Evolutionary conservation across 1,140 invertebrate species (phyloP).

Genomic region (Mya arenaria): DNA sequence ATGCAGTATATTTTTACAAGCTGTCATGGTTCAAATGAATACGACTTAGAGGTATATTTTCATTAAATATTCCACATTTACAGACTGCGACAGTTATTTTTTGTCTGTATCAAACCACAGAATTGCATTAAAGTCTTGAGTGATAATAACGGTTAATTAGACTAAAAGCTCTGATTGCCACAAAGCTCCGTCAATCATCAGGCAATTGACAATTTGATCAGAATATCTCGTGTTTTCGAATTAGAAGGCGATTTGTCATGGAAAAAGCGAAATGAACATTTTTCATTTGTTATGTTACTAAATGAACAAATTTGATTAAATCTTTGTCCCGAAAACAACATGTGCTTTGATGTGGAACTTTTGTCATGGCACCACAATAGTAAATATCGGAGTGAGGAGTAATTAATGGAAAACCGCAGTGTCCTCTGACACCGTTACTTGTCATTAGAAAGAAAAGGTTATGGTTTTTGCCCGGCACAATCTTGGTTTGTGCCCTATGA

Average conservation of each 20-base stretch:
- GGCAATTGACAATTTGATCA: constrained; percentile 37
- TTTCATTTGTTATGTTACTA: constrained; percentile 55
- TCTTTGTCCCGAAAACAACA: constrained; percentile 49
- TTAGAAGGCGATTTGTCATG: constrained; percentile 55
- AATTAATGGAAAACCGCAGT: constrained; percentile 50
- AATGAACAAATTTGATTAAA: constrained; percentile 59
- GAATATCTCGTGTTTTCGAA: constrained; percentile 46
- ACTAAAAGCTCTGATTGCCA: constrained; percentile 47
- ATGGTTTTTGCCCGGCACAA: constrained; percentile 37
- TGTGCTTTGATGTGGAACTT: constrained; percentile 52
- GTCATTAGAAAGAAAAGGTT: constrained; percentile 49
- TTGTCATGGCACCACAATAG: constrained; percentile 39
- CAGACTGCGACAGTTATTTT: no score
- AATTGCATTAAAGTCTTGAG: constrained; percentile 17
- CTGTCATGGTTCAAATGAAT: no score
- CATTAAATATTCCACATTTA: no score
- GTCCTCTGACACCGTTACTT: constrained; percentile 47
- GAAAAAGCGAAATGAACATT: constrained; percentile 51
- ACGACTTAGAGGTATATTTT: no score
- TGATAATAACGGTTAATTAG: constrained; percentile 42
- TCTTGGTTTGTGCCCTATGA: constrained; percentile 24
- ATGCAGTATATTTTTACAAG: no score
- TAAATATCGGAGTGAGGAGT: constrained; percentile 48
- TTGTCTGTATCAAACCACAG: constrained; percentile 37
- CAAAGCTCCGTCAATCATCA: constrained; percentile 40